Percentiles rank a stretch among this genome's conserved stretches.
Evolutionary conservation across 2,797 vertebrate species (phyloP).

Genomic region (Pangasius sanitwongsei): DNA sequence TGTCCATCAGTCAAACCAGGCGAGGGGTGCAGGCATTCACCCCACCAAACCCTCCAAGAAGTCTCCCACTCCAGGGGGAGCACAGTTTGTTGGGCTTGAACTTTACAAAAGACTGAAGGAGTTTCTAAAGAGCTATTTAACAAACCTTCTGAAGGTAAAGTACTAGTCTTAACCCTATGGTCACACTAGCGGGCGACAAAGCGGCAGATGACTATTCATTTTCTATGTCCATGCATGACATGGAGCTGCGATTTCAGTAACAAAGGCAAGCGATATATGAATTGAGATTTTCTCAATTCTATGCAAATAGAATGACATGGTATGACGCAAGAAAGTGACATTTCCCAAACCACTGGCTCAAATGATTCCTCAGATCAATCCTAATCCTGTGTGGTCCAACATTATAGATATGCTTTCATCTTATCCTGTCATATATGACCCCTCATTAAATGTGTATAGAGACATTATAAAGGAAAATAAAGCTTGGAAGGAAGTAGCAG

Average conservation of each 20-base stretch:
- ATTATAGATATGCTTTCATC: background rate
- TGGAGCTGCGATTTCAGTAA: background rate
- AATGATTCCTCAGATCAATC: background rate
- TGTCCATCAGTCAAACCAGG: conserved; percentile 88
- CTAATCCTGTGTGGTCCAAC: background rate
- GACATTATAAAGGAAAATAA: background rate
- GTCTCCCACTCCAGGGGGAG: conserved; percentile 86
- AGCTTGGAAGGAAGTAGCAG: background rate
- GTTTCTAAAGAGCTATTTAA: conserved; percentile 90
- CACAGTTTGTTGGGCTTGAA: conserved; percentile 89
- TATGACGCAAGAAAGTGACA: background rate
- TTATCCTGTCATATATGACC: too few relatives aligned
- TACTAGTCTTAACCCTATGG: background rate
- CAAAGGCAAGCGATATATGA: background rate
- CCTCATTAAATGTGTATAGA: background rate
- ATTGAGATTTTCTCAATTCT: background rate
- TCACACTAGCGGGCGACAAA: background rate
- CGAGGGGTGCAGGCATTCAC: conserved; percentile 80
- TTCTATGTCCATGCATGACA: background rate
- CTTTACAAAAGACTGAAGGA: conserved; percentile 89
- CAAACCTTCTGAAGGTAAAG: conserved; percentile 87
- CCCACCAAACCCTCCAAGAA: conserved; percentile 86
- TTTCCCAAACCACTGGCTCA: background rate
- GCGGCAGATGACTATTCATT: too few relatives aligned
- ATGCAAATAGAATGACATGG: background rate